Evolutionary conservation across 2,113 vertebrate genomes (phyloP), one percentile per base, ranked within the genome.

Genomic region (Machaerirhynchus nigripectus): DNA sequence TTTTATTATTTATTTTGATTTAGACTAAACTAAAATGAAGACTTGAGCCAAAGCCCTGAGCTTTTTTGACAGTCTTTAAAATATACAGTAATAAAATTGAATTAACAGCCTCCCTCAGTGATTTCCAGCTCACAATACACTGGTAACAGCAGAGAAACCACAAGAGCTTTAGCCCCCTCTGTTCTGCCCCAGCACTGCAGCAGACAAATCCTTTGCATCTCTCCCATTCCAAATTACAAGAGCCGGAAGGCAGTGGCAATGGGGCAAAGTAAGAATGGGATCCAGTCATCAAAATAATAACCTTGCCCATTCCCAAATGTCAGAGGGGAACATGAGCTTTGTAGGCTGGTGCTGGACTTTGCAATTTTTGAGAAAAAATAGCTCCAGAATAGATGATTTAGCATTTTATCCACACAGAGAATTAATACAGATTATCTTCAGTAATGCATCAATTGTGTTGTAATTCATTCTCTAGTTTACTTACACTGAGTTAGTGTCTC

Each of bases 1-100:
- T 94, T 96, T 97, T 96, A 96, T 91, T 96, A 87, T 96, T 93
- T 96, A 94, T 96, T 97, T 96, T 95, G 95, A 96, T 96, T 90
- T 96, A 96, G 69, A 73, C 90, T 96, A 95, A 97, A 96, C 93
- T 92, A 91, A 96, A 94, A 89, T 2, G 19, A 95, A 96, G 92
- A 77, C 64, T 71, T 71, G 71, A 88, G 79, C 94, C 60, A 94
- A 94, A 90, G 60, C 69, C 61, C 80, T 69, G 46, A n/a, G 83
- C 52, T 87, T 93, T 85, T 88, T 35, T 94, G 95, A 90, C 92
- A 93, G 80, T 87, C 80, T 89, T 90, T 96, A 96, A 97, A 96
- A 95, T 94, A 97, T 39, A 93, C 93, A 96, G 61, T 65, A 97
- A 96, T 97, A 96, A 96, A 97, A 94, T 64, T 93, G 95, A 97